phyloP scores from a whole-genome alignment of 2,113 vertebrate species.

The Hippopotamus amphibius region DNA sequence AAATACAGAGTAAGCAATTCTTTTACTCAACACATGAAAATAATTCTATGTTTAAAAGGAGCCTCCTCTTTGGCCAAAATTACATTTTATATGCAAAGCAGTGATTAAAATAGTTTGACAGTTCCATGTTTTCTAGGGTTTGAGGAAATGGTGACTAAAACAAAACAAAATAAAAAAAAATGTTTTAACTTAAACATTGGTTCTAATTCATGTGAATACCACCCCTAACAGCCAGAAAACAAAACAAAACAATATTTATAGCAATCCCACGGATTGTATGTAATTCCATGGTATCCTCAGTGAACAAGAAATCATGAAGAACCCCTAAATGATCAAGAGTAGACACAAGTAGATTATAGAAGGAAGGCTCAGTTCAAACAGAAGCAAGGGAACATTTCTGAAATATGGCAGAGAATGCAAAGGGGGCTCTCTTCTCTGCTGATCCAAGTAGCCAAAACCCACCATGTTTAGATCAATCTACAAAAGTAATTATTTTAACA shows the following conservation, averaged over 20 bases:
- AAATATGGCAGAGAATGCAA: not conserved
- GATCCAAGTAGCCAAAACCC: not conserved
- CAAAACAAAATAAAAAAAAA: not conserved
- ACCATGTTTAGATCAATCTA: not conserved
- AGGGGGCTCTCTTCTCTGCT: not conserved
- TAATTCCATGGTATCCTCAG: not conserved
- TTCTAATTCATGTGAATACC: not conserved
- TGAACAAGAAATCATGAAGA: not conserved
- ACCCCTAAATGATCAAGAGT: not conserved
- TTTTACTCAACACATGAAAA: not conserved
- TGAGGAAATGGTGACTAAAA: not conserved
- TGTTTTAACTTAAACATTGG: not conserved
- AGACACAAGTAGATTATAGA: not conserved
- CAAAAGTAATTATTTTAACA: not conserved
- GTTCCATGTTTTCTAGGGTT: not conserved
- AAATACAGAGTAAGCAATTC: not conserved
- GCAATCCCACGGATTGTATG: not conserved
- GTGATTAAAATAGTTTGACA: not conserved
- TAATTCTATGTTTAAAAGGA: not conserved
- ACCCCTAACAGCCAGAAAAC: not conserved
- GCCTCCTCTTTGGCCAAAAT: not conserved
- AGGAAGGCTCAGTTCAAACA: not conserved
- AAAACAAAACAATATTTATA: not conserved
- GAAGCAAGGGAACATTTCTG: not conserved
- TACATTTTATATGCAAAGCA: not conserved